These are phyloP conservation scores for Dromaius novaehollandiae DNA, from an alignment of 2,113 vertebrate genomes.

Conservation along the genomic window DNA sequence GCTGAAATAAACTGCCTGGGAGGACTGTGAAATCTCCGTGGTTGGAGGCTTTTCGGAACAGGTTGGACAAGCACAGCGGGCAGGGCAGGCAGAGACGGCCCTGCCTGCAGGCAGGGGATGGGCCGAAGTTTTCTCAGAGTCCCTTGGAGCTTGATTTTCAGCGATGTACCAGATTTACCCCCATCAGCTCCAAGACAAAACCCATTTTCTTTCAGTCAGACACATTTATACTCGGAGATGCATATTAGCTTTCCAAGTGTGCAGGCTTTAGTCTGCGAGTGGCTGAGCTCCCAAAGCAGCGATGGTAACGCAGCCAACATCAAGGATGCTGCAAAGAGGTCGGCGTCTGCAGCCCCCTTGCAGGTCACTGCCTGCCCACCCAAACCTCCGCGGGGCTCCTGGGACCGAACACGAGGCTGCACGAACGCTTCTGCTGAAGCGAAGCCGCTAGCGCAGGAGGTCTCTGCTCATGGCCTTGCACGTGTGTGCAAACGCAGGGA, in stretches of 20 bases:
- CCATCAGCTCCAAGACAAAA: constrained; percentile 21
- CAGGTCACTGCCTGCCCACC: background rate
- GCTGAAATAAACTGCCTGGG: background rate
- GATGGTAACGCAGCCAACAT: background rate
- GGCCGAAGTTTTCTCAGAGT: constrained; percentile 13
- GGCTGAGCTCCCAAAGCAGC: background rate
- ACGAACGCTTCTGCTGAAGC: background rate
- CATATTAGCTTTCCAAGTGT: rapidly evolving
- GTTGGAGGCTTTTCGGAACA: background rate
- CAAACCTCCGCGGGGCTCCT: background rate
- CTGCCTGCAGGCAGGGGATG: constrained; percentile 1
- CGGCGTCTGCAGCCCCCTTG: rapidly evolving
- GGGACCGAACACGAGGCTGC: background rate
- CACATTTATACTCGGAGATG: background rate
- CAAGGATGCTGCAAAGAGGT: background rate
- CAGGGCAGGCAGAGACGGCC: background rate
- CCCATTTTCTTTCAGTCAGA: background rate
- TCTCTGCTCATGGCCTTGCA: background rate
- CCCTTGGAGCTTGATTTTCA: background rate
- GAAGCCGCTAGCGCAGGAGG: background rate
- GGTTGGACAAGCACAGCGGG: background rate
- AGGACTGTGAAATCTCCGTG: constrained; percentile 23
- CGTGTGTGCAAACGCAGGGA: background rate
- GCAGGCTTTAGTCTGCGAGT: background rate
- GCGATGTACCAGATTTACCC: background rate